Conservation (phyloP, 2,888 invertebrate species). For the Alloscopus bannaensis region DNA sequence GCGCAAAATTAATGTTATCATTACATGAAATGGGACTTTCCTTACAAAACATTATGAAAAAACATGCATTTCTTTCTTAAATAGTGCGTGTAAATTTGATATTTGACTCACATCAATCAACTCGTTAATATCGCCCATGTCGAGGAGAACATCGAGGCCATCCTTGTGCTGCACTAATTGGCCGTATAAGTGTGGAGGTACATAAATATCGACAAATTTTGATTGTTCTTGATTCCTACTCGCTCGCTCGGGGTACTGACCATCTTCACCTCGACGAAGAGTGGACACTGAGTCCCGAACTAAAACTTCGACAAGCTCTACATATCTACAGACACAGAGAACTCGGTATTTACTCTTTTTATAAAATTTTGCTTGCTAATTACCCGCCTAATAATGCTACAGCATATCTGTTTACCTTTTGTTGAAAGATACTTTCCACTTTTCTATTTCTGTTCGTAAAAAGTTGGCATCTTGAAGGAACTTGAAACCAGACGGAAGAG, state of each 20-base stretch:
- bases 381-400: conserved; percentile 34
- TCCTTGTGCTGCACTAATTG: conserved; percentile 85
- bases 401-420: no score
- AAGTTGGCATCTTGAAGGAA: conserved; percentile 80
- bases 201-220: conserved; percentile 75
- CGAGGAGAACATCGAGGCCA: conserved; percentile 79
- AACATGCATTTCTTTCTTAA: conserved; percentile 9
- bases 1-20: no score
- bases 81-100: neutral
- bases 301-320: conserved; percentile 90
- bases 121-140: conserved; percentile 72
- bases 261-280: conserved; percentile 87
- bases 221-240: conserved; percentile 77
- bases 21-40: no score
- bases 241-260: conserved; percentile 83
- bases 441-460: conserved; percentile 84
- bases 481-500: conserved; percentile 83
- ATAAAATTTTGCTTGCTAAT: neutral
- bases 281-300: conserved; percentile 91
- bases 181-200: conserved; percentile 89
- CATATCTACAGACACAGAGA: conserved; percentile 80
- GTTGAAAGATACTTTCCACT: conserved; percentile 86
- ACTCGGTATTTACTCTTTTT: neutral
- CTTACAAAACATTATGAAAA: no score
- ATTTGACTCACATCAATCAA: conserved; percentile 62